Conservation (phyloP, 2,888 invertebrate genomes). For the Dyspetes luteomarginatus region DNA sequence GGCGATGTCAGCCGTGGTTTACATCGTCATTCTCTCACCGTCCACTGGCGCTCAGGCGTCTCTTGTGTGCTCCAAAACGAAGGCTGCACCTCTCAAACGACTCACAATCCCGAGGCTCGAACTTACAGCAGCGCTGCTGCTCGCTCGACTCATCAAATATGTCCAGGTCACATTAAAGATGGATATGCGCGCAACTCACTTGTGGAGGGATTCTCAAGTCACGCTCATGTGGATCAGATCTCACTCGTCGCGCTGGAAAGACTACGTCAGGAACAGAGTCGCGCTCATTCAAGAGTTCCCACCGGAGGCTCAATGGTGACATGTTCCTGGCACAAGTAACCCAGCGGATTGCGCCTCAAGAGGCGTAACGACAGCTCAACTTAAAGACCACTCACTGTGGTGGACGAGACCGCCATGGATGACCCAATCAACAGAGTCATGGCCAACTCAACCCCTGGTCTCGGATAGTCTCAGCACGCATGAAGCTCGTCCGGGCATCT, state of each 20-base stretch:
- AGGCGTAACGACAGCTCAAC: conserved; percentile 47
- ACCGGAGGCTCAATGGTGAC: background rate
- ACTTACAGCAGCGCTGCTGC: conserved; percentile 43
- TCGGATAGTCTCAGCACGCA: background rate
- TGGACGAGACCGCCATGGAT: conserved; percentile 59
- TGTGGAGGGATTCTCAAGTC: conserved; percentile 64
- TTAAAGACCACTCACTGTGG: conserved; percentile 40
- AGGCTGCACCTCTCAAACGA: conserved; percentile 46
- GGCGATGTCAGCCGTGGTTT: conserved; percentile 59
- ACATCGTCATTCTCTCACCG: too few relatives aligned
- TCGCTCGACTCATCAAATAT: conserved; percentile 48
- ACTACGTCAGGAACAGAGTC: conserved; percentile 70
- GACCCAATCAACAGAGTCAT: conserved; percentile 3
- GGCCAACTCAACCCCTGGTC: conserved; percentile 11
- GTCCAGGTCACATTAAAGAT: too few relatives aligned
- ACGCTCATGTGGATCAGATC: conserved; percentile 62
- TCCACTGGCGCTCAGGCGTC: too few relatives aligned
- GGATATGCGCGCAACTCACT: too few relatives aligned
- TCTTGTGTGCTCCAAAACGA: conserved; percentile 46
- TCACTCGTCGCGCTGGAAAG: conserved; percentile 60
- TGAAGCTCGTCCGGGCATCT: conserved; percentile 16
- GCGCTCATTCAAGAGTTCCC: background rate
- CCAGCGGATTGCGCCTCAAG: conserved; percentile 60
- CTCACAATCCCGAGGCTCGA: conserved; percentile 67
- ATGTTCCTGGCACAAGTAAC: conserved; percentile 56